Conservation (phyloP, 2,888 invertebrate genomes). For the Spodoptera littoralis region DNA sequence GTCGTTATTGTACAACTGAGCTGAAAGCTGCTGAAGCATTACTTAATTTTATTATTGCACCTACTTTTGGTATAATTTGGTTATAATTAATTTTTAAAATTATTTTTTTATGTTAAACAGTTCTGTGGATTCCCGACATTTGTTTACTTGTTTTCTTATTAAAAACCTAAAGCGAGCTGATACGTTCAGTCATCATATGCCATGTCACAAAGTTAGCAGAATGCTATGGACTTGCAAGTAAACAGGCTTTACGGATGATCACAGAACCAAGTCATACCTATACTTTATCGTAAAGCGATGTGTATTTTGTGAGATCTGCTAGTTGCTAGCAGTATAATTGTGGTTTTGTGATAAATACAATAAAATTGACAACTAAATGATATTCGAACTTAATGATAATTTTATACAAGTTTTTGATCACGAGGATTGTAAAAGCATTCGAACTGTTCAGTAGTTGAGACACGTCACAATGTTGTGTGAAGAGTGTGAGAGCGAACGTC, state of each 20-base stretch:
- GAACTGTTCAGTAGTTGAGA: conserved; percentile 60
- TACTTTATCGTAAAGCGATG: conserved; percentile 74
- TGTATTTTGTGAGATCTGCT: conserved; percentile 82
- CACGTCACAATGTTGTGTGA: conserved; percentile 51
- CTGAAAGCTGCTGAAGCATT: conserved; percentile 81
- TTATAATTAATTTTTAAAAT: conserved; percentile 77
- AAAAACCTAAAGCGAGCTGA: conserved; percentile 9
- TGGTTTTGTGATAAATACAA: conserved; percentile 87
- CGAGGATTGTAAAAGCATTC: conserved; percentile 63
- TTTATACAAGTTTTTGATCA: conserved; percentile 82
- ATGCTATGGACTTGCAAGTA: conserved; percentile 15
- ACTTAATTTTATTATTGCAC: conserved; percentile 78
- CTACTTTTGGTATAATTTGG: conserved; percentile 75
- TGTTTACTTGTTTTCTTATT: conserved; percentile 55
- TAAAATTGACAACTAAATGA: conserved; percentile 84
- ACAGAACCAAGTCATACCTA: conserved; percentile 66
- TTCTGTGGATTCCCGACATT: conserved; percentile 69
- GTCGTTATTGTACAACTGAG: conserved; percentile 69
- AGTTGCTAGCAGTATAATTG: conserved; percentile 87
- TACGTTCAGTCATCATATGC: conserved; percentile 8
- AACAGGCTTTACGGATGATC: conserved; percentile 70
- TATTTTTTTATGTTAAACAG: conserved; percentile 72
- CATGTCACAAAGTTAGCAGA: conserved; percentile 14
- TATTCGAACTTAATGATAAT: conserved; percentile 78
- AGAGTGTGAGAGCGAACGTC: conserved; percentile 61